Base-by-base conservation (phyloP, 1,140 invertebrate species). In the Rhagoletis pomonella region DNA sequence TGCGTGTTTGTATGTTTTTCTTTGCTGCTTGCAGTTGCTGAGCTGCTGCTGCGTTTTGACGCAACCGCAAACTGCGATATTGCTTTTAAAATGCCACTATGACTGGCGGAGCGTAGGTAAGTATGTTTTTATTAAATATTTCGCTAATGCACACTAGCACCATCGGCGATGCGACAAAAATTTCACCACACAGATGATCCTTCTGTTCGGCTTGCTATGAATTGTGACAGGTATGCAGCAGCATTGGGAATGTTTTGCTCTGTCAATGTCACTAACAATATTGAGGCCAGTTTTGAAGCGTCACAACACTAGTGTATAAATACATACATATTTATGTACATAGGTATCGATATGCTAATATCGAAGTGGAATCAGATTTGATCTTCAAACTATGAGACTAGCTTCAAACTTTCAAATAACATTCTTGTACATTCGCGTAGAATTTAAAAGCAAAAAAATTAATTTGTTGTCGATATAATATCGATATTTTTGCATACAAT, bases 181-280 rank as follows among this genome's bases (percentile, higher is more conserved):
- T 55, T 29, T 29, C 17, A 81, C 29, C 55, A 19, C 47, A 14
- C 5, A 12, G 47, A 50, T 17, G 10, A 55, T 81, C 44, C 73
- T 55, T 81, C 47, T n/a, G 29, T 29, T 19, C n/a, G 47, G 73
- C 47, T 81, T 81, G 55, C 55, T 81, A 81, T 55, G 29, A 55
- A 81, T 19, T 81, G 44, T 81, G 73, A 29, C 47, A 55, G 73
- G 14, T 17, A 6, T 17, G 47, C 47, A 17, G 19, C 73, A 55
- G 17, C 42, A 17, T 55, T 39, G n/a, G n/a, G n/a, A 17, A 29
- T 39, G 29, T 17, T 67, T 10, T 19, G 4, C 14, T n/a, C 64
- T 29, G 19, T 29, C 64, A n/a, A 67, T 19, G 64, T 67, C 73
- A 55, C 19, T 55, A 55, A 47, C n/a, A 81, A 81, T 55, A 81